Conservation (phyloP, 2,797 vertebrate species). For the Leuciscus waleckii region DNA sequence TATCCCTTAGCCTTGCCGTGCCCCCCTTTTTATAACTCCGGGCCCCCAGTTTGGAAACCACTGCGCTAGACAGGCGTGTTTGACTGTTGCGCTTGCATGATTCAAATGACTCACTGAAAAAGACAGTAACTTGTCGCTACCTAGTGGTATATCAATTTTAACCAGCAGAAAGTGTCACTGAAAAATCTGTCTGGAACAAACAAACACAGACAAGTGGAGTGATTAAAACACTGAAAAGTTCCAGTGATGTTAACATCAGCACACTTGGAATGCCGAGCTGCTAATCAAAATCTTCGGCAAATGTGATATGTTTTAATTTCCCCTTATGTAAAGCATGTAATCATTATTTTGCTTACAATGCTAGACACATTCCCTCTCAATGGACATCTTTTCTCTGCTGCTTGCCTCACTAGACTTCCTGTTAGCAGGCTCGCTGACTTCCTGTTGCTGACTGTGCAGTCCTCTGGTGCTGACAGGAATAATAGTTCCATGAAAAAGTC, state of each 20-base stretch:
- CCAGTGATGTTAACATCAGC: background rate
- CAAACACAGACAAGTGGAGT: background rate
- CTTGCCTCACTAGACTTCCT: conserved; percentile 53
- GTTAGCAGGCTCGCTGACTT: conserved; percentile 37
- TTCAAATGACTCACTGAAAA: background rate
- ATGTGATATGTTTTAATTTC: background rate
- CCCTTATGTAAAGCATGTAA: background rate
- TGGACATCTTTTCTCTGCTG: conserved; percentile 11
- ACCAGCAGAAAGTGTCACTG: background rate
- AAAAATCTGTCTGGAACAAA: background rate
- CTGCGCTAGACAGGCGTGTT: too few species aligned
- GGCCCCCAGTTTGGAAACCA: too few species aligned
- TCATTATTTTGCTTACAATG: conserved; percentile 19
- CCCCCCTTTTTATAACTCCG: too few species aligned
- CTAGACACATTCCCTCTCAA: background rate
- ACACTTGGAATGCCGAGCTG: background rate
- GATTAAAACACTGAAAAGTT: background rate
- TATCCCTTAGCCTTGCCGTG: too few species aligned
- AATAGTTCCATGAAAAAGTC: conserved; percentile 51
- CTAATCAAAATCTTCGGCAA: background rate
- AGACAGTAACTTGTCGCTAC: background rate
- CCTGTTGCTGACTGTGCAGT: conserved; percentile 51
- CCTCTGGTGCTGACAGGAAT: conserved; percentile 29
- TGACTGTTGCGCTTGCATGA: background rate
- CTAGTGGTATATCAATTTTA: background rate